Conservation (phyloP, 2,113 vertebrate genomes). For the Oryzias curvinotus region DNA sequence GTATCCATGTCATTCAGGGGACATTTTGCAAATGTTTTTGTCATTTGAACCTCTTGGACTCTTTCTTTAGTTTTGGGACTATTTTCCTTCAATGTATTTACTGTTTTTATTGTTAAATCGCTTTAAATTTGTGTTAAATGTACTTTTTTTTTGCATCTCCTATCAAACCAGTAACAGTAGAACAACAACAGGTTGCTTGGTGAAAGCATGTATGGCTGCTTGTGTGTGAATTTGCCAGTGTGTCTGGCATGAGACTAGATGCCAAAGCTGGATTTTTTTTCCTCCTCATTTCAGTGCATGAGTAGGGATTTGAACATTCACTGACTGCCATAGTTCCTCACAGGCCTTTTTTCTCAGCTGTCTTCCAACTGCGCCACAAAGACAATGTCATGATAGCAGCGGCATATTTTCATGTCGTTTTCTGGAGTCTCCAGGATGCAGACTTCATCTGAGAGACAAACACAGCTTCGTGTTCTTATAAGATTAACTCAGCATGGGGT, state of each 20-base stretch:
- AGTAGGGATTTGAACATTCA: constrained; percentile 42
- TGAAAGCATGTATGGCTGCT: constrained; percentile 25
- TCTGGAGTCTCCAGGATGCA: constrained; percentile 21
- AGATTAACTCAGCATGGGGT: constrained; percentile 43
- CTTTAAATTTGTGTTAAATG: no score
- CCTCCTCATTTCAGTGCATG: constrained; percentile 40
- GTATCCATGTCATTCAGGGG: no score
- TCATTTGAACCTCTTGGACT: no score
- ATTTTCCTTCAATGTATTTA: no score
- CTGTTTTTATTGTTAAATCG: no score
- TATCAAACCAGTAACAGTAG: not conserved
- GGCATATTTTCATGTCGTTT: constrained; percentile 35
- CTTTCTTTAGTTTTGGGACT: no score
- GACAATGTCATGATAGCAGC: constrained; percentile 8
- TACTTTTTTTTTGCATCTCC: not conserved
- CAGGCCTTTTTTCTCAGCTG: constrained; percentile 22
- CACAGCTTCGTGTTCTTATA: constrained; percentile 35
- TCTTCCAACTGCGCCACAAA: constrained; percentile 22
- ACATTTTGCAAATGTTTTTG: no score
- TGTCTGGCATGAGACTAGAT: constrained; percentile 13
- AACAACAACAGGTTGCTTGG: constrained; percentile 22
- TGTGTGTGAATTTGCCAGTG: not conserved
- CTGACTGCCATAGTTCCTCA: constrained; percentile 22
- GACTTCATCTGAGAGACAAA: constrained; percentile 41
- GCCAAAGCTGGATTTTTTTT: constrained; percentile 14